Evolutionary conservation across 1,140 invertebrate species (phyloP), one percentile per base, ranked within the genome.

Genomic region (Tachypleus tridentatus): DNA sequence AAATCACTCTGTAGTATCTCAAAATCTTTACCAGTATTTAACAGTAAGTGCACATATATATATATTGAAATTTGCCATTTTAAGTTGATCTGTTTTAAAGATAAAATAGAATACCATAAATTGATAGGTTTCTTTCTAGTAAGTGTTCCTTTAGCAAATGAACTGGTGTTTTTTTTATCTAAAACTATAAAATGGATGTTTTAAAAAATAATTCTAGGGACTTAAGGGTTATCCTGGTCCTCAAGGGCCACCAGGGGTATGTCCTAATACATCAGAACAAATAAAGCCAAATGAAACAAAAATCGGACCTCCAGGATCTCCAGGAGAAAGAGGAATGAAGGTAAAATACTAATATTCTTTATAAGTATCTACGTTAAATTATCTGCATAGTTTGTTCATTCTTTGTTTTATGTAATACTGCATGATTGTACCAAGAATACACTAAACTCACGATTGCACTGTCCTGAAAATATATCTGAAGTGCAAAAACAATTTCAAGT

Each of bases 301-400:
- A 49, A 61, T 64, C 48, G 77, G 77, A 7, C 58, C 63, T 4
- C 70, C 71, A 61, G 77, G 77, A 11, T 64, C 70, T 11, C 74
- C 73, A 61, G 77, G 77, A 64, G 69, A 73, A 11, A 76, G 72
- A 66, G 76, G 76, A 6, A 64, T 73, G 51, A 67, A 69, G 54
- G 65, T 48, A 64, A 64, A 65, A 29, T 60, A n/a, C 10, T 10
- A 63, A n/a, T 51, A 52, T 9, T 7, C 61, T 29, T 62, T 62
- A 49, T 62, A 6, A 62, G 6, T 58, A 9, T 60, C 49, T 8
- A 49, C 3, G 4, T 49, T 10, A 7, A 3, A 7, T 60, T 49
- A 48, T 47, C 51, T 57, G 4, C 47, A 3, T 11, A 9, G 8
- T 64, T 47, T 50, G 29, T 7, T 61, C 49, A 50, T 54, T 50